phyloP scores from a whole-genome alignment of 1,140 invertebrate genomes.

The Dermatophagoides farinae region DNA sequence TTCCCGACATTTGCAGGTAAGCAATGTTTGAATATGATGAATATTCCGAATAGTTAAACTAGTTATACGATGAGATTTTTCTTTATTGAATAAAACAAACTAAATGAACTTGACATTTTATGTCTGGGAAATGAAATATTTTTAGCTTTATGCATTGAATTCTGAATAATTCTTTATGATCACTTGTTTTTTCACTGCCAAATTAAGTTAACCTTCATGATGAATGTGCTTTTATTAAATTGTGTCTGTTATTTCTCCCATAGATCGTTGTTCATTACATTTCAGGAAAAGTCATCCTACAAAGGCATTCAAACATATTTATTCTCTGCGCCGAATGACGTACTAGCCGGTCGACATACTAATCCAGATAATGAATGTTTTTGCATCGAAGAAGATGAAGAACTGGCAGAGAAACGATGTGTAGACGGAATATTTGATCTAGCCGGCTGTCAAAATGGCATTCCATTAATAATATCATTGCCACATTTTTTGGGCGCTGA shows the following conservation, averaged over 20 bases:
- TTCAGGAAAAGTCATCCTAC: constrained; percentile 4
- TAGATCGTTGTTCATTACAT: constrained; percentile 5
- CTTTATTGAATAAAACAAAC: neutral
- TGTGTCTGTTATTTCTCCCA: neutral
- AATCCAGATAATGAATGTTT: constrained; percentile 12
- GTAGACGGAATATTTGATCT: constrained; percentile 13
- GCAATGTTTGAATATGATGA: neutral
- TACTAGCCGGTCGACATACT: neutral
- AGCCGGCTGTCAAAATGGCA: constrained; percentile 31
- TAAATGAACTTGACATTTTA: neutral
- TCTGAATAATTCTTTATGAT: too few relatives aligned
- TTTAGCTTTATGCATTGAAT: too few relatives aligned
- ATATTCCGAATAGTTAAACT: too few relatives aligned
- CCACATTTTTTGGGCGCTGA: constrained; percentile 75
- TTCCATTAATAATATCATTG: constrained; percentile 65
- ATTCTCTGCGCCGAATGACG: neutral
- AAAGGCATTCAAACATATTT: constrained; percentile 6
- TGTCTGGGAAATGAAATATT: too few relatives aligned
- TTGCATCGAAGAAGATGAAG: constrained; percentile 2
- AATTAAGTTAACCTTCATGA: neutral
- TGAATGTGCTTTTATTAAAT: neutral
- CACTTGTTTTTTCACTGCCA: too few relatives aligned
- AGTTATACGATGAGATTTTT: too few relatives aligned
- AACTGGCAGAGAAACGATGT: neutral
- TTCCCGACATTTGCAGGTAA: constrained; percentile 22